phyloP scores from a whole-genome alignment of 1,140 invertebrate species.

The Drosophila pruinosa region DNA sequence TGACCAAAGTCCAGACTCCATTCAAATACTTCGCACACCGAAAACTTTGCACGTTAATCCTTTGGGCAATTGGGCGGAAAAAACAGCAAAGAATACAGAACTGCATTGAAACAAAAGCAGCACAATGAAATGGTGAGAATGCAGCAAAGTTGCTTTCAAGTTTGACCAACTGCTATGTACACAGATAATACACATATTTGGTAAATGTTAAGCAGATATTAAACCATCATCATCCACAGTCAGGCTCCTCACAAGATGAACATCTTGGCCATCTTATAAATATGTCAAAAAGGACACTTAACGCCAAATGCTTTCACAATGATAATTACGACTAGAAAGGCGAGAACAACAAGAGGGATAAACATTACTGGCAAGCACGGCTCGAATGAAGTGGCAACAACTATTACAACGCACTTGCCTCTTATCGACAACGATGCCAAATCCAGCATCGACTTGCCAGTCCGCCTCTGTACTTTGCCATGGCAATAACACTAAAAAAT shows the following conservation, averaged over 20 bases:
- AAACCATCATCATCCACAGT: constrained; percentile 37
- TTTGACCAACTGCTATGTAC: neutral
- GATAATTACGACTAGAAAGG: constrained; percentile 61
- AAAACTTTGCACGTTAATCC: constrained; percentile 51
- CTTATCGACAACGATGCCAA: constrained; percentile 52
- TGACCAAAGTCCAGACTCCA: constrained; percentile 35
- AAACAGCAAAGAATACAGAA: constrained; percentile 6
- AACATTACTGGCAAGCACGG: constrained; percentile 35
- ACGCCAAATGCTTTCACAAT: constrained; percentile 74
- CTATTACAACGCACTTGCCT: constrained; percentile 74
- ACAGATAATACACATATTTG: neutral
- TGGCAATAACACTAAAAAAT: constrained; percentile 79
- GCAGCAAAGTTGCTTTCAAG: neutral
- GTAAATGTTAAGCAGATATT: constrained; percentile 14
- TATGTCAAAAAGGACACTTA: constrained; percentile 80
- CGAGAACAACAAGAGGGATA: constrained; percentile 39
- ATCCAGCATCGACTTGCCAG: constrained; percentile 10
- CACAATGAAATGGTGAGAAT: constrained; percentile 7
- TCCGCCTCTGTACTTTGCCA: constrained; percentile 58
- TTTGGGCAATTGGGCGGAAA: constrained; percentile 56
- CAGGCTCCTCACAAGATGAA: constrained; percentile 43
- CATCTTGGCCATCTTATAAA: constrained; percentile 68
- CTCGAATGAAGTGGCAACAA: constrained; percentile 76
- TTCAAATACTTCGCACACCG: constrained; percentile 22
- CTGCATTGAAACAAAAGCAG: neutral